Base-by-base conservation (phyloP, 2,797 vertebrate species). In the Psittacula derbiana region DNA sequence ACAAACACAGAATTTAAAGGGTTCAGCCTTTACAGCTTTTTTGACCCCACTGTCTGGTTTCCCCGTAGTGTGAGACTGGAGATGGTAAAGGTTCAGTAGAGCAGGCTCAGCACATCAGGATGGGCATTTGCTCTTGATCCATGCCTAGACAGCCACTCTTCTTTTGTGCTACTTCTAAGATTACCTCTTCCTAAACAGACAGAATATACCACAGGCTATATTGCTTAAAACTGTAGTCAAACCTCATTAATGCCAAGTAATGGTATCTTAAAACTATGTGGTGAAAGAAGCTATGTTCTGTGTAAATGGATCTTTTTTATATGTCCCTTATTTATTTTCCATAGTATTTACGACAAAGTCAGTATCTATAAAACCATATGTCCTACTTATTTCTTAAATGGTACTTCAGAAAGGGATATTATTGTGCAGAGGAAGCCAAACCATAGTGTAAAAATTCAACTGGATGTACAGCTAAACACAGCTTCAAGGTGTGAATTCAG, bases 401-500 rank as follows among this genome's bases (percentile, higher is more conserved):
- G 9, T 36, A 17, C 36, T 82, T 46, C 21, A 36, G 38, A 76
- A 71, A 83, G 20, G 15, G 33, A 11, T 80, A 10, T 36, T 81
- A 36, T 12, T 33, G 10, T 9, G 13, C 60, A 81, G 44, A 79
- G 46, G 49, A 75, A 81, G n/a, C 70, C 1, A 0, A 94, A 44
- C 38, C 18, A 8, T 4, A 38, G 62, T 33, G 43, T 49, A 88
- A 47, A 83, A 89, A 70, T 43, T 14, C 52, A 81, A 31, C 31
- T 92, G 72, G 25, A 38, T 47, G 41, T 70, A 13, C 28, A 80
- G 66, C 28, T 86, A 28, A 67, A 86, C 66, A 4, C 53, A 50
- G 50, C 73, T 93, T 88, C 53, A 50, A 80, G 64, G 69, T 52
- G 13, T 53, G 83, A 81, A 82, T 88, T 94, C 71, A 74, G 60